phyloP scores from a whole-genome alignment of 2,888 invertebrate species.

The Nymphalis urticae region DNA sequence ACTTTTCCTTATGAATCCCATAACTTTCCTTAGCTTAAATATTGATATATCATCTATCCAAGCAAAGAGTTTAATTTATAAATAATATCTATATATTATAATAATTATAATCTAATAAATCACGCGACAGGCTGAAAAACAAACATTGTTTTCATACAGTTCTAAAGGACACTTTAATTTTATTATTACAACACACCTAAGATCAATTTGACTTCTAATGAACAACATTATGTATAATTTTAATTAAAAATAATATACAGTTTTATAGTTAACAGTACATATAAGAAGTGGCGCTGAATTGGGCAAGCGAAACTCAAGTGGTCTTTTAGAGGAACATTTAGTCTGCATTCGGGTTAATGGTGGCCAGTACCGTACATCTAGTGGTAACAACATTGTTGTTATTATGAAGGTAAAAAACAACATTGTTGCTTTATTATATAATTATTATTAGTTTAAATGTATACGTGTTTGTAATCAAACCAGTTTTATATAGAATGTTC shows the following conservation, averaged over 20 bases:
- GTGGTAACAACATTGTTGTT: constrained; percentile 26
- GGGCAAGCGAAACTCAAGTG: constrained; percentile 77
- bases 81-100: too few relatives aligned
- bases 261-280: constrained; percentile 49
- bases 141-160: too few relatives aligned
- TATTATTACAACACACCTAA: background rate
- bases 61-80: too few relatives aligned
- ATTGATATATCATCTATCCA: too few relatives aligned
- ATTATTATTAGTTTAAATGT: background rate
- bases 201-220: too few relatives aligned
- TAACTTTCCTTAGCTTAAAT: too few relatives aligned
- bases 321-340: constrained; percentile 72
- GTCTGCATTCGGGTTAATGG: constrained; percentile 76
- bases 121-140: too few relatives aligned
- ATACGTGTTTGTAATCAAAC: background rate
- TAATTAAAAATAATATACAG: constrained; percentile 31
- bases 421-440: background rate
- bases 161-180: background rate
- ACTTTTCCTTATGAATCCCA: too few relatives aligned
- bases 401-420: background rate
- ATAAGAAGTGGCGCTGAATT: constrained; percentile 68
- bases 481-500: too few relatives aligned
- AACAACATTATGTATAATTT: too few relatives aligned
- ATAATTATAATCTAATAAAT: too few relatives aligned
- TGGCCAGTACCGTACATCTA: constrained; percentile 43